These are phyloP conservation scores for Arenaria interpres DNA, from an alignment of 2,113 vertebrate genomes.

Conservation along the genomic window DNA sequence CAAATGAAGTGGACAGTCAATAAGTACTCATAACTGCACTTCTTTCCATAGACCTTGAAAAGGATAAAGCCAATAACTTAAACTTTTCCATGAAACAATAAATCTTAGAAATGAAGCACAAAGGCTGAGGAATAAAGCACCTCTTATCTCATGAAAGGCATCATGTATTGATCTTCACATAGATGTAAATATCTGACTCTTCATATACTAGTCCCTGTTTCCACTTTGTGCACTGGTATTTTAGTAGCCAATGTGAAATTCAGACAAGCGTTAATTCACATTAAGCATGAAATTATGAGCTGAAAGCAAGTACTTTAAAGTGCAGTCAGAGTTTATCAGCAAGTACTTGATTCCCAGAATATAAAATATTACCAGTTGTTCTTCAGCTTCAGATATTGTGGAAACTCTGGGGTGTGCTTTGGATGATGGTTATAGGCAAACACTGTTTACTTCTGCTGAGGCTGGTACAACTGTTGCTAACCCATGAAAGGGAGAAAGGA, in stretches of 20 bases:
- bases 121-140: background rate
- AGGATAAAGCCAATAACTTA: background rate
- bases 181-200: background rate
- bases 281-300: slow-evolving; percentile 4
- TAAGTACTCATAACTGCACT: background rate
- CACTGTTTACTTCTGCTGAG: background rate
- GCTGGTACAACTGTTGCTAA: background rate
- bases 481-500: background rate
- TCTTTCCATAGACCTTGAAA: slow-evolving; percentile 22
- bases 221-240: background rate
- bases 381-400: background rate
- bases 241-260: background rate
- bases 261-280: background rate
- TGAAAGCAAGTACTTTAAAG: background rate
- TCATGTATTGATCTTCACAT: background rate
- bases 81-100: background rate
- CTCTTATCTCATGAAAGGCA: background rate
- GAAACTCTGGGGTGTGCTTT: background rate
- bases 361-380: background rate
- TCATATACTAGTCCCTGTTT: background rate
- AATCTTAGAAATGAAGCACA: background rate
- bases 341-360: background rate
- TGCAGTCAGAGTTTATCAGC: background rate
- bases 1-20: background rate
- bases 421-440: background rate